phyloP scores from a whole-genome alignment of 2,888 invertebrate species.

The Ectemnius cavifrons region DNA sequence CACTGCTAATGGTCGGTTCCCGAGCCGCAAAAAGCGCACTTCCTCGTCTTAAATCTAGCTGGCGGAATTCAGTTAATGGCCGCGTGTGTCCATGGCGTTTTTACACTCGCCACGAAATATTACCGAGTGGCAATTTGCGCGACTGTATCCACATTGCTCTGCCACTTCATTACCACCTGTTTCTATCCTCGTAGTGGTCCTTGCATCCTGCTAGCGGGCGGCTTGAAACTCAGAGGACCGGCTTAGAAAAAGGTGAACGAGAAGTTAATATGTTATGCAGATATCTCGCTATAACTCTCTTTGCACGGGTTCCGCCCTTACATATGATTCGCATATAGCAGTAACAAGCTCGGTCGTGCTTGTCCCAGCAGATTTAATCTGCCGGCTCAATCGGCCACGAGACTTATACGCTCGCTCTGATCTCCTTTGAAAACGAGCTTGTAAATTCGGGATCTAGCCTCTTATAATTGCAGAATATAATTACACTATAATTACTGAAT shows the following conservation, averaged over 20 bases:
- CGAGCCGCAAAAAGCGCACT: background rate
- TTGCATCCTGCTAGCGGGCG: background rate
- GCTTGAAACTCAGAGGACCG: background rate
- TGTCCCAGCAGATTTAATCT: too few relatives aligned
- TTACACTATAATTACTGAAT: too few relatives aligned
- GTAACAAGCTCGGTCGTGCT: too few relatives aligned
- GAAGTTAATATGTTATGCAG: constrained; percentile 3
- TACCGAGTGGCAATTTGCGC: background rate
- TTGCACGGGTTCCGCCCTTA: too few relatives aligned
- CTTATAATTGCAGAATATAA: too few relatives aligned
- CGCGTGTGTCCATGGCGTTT: background rate
- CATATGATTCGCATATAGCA: too few relatives aligned
- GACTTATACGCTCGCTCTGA: too few relatives aligned
- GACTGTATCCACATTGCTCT: background rate
- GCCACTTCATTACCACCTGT: constrained; percentile 6
- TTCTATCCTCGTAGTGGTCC: background rate
- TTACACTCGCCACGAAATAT: background rate
- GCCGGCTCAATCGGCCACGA: too few relatives aligned
- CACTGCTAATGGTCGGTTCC: too few relatives aligned
- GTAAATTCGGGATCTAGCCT: too few relatives aligned
- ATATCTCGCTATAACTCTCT: background rate
- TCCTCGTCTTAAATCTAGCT: background rate
- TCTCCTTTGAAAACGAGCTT: too few relatives aligned
- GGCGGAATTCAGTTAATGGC: background rate
- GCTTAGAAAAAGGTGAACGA: constrained; percentile 3